phyloP scores from a whole-genome alignment of 2,888 invertebrate species.

The Tanytarsus gracilentus region DNA sequence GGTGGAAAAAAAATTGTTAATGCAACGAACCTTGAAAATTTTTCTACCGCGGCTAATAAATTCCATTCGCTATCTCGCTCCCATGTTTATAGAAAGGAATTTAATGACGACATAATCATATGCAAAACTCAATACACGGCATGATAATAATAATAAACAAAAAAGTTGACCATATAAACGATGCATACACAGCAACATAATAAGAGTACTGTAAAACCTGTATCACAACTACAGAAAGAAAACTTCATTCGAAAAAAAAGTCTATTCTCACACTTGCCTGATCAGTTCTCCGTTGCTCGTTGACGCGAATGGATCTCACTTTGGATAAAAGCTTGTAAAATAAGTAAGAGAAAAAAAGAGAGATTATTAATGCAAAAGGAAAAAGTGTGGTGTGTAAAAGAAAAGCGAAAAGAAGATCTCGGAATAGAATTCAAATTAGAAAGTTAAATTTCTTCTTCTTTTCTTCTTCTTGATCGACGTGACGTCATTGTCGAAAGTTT shows the following conservation, averaged over 20 bases:
- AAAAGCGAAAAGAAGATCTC: constrained; percentile 23
- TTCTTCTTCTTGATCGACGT: not conserved
- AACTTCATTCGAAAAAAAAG: not conserved
- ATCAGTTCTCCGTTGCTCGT: constrained; percentile 22
- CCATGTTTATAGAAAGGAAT: no score
- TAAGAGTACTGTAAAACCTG: no score
- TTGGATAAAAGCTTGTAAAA: not conserved
- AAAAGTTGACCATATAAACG: no score
- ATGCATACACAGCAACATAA: no score
- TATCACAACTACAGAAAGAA: not conserved
- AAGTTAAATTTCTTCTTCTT: constrained; percentile 11
- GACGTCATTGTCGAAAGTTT: constrained; percentile 10
- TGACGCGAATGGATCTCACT: constrained; percentile 5
- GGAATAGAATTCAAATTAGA: constrained; percentile 28
- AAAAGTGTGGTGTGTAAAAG: constrained; percentile 12
- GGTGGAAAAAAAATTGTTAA: no score
- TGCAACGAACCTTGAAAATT: no score
- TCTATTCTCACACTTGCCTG: not conserved
- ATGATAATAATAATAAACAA: no score
- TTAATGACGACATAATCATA: no score
- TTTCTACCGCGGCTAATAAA: no score
- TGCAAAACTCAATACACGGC: no score
- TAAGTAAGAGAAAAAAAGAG: not conserved
- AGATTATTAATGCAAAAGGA: not conserved
- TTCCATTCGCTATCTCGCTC: no score